A percentile compares a stretch with the other conserved stretches of the same genome.
Conservation (phyloP, 2,888 invertebrate genomes). For the Phymatocera aterrima region DNA sequence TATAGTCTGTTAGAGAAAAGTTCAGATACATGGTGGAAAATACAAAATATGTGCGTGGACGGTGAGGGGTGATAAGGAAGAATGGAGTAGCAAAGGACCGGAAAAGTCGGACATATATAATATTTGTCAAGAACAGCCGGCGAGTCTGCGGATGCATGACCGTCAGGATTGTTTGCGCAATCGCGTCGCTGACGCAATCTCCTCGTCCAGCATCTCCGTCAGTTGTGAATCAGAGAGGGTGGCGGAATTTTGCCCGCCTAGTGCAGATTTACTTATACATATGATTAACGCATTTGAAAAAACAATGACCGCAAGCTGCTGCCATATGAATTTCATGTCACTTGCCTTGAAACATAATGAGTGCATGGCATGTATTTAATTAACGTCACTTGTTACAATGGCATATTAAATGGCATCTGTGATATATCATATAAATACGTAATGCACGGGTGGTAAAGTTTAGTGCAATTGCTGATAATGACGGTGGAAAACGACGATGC, state of each 20-base stretch:
- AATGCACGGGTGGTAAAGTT: background rate
- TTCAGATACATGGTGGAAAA: too few relatives aligned
- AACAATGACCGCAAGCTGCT: constrained; percentile 34
- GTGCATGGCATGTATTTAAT: background rate
- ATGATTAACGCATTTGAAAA: background rate
- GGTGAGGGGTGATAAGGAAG: constrained; percentile 15
- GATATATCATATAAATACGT: background rate
- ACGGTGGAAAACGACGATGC: constrained; percentile 61
- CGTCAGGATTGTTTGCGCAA: constrained; percentile 68
- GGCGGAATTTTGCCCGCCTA: constrained; percentile 61
- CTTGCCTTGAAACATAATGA: background rate
- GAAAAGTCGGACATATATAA: background rate
- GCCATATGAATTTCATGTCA: too few relatives aligned
- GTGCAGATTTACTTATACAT: background rate
- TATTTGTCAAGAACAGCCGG: constrained; percentile 37
- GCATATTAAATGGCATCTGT: background rate
- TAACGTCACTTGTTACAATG: background rate
- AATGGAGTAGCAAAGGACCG: constrained; percentile 5
- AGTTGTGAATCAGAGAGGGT: constrained; percentile 72
- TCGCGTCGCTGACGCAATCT: constrained; percentile 70
- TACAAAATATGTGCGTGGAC: constrained; percentile 47
- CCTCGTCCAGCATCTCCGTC: constrained; percentile 72
- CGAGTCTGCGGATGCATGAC: constrained; percentile 22
- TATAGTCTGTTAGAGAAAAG: too few relatives aligned
- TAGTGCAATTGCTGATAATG: constrained; percentile 57